Conservation (phyloP, 2,113 vertebrate genomes). For the Gallinago undulata region DNA sequence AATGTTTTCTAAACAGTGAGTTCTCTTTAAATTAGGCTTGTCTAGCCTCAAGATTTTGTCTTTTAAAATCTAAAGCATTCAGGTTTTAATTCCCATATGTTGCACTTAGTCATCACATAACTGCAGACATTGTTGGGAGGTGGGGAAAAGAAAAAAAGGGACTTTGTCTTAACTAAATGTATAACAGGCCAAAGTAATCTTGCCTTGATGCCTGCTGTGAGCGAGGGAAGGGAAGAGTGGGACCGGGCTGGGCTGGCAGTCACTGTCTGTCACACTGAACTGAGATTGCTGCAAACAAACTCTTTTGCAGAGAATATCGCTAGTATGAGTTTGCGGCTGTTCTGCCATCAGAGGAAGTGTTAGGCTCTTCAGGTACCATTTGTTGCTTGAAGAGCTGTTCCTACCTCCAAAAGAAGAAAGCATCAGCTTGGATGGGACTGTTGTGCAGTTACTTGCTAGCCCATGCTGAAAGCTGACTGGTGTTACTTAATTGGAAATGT, state of each 20-base stretch:
- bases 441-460: not conserved
- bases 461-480: not conserved
- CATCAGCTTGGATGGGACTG: not conserved
- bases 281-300: not conserved
- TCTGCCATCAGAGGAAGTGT: not conserved
- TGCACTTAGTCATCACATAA: not conserved
- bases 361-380: not conserved
- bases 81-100: not conserved
- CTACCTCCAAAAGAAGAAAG: not conserved
- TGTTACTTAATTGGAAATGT: not conserved
- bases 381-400: not conserved
- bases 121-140: not conserved
- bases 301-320: accelerated
- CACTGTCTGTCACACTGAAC: not conserved
- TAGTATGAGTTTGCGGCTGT: accelerated
- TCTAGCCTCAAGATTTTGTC: slow-evolving; percentile 25
- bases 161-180: not conserved
- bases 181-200: not conserved
- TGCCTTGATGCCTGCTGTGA: not conserved
- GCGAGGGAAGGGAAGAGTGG: not conserved
- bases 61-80: not conserved
- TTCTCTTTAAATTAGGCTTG: slow-evolving; percentile 28
- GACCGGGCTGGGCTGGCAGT: not conserved
- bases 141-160: too few relatives aligned
- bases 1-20: slow-evolving; percentile 38